Conservation (phyloP, 2,797 vertebrate genomes). For the Crenichthys baileyi region DNA sequence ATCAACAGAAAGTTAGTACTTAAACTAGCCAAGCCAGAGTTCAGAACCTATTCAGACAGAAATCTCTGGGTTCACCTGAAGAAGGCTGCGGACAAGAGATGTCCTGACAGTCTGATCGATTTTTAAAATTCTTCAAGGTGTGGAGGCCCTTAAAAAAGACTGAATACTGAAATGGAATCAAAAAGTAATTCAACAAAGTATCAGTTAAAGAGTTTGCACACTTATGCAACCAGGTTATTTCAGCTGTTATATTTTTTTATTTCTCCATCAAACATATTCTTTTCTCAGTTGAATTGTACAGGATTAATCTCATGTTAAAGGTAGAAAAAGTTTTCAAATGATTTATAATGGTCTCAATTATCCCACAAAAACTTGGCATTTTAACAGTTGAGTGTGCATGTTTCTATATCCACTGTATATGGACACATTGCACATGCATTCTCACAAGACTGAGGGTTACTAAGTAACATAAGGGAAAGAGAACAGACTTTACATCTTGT, state of each 20-base stretch:
- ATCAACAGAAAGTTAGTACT: not conserved
- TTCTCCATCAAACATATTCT: not conserved
- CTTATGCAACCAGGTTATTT: not conserved
- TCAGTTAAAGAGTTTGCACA: not conserved
- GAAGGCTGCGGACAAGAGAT: not conserved
- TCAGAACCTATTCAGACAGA: not conserved
- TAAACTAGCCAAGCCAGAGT: not conserved
- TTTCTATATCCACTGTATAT: slow-evolving; percentile 33
- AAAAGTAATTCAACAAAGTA: not conserved
- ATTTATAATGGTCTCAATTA: not conserved
- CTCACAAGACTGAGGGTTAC: slow-evolving; percentile 71
- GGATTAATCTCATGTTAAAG: not conserved
- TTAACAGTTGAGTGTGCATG: not conserved
- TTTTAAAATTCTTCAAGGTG: not conserved
- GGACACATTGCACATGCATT: slow-evolving; percentile 79
- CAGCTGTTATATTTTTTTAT: not conserved
- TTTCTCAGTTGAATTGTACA: not conserved
- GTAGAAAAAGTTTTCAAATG: not conserved
- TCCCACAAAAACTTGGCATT: not conserved
- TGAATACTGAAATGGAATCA: not conserved
- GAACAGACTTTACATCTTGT: slow-evolving; percentile 71
- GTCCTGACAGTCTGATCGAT: not conserved
- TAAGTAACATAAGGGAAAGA: slow-evolving; percentile 56
- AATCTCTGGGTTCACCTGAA: not conserved
- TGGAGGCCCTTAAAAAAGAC: not conserved